Evolutionary conservation across 2,797 vertebrate genomes (phyloP), one percentile per base, ranked within the genome.

Genomic region (Sciurus vulgaris): DNA sequence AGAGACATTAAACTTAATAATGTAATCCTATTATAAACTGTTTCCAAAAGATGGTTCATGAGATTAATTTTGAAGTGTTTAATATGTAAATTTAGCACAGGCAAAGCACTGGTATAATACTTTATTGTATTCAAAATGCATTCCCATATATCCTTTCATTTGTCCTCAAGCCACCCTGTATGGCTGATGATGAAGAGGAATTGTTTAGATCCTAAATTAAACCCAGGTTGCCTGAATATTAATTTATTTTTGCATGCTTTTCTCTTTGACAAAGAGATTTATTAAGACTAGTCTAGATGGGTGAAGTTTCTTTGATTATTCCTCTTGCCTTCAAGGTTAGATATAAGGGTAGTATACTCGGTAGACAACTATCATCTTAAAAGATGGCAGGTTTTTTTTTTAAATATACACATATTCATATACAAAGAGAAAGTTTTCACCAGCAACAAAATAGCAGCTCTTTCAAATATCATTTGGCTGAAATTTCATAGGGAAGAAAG

Each of bases 401-500:
- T 7, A 78, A 78, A 76, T 4, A 86, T 7, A 73, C 12, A 90
- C 7, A 22, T 26, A 93, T 2, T 82, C 1, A 47, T 6, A 79
- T 4, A 73, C 2, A 67, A 81, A 77, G 1, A 41, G 10, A 44
- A 41, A 47, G 33, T 56, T 96, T 81, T 59, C 72, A 47, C 51
- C 84, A 91, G 33, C 63, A 94, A 38, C 61, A 8, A 82, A 73
- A 5, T 47, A 72, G 65, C 49, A 89, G 54, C 30, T 92, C 28
- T 69, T 78, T 72, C 91, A 86, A 70, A 61, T 14, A 47, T 91
- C 51, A 86, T 54, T 79, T 83, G 82, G 81, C 30, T 87, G 41
- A 93, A 93, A 93, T 61, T 49, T 88, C 78, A 81, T 88, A 93
- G 35, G 63, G n/a, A 18, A 97, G 24, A 14, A 91, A 49, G 8